Percentiles rank a stretch among this genome's conserved stretches.
Evolutionary conservation across 2,797 vertebrate genomes (phyloP).

Genomic region (Balearica regulorum): DNA sequence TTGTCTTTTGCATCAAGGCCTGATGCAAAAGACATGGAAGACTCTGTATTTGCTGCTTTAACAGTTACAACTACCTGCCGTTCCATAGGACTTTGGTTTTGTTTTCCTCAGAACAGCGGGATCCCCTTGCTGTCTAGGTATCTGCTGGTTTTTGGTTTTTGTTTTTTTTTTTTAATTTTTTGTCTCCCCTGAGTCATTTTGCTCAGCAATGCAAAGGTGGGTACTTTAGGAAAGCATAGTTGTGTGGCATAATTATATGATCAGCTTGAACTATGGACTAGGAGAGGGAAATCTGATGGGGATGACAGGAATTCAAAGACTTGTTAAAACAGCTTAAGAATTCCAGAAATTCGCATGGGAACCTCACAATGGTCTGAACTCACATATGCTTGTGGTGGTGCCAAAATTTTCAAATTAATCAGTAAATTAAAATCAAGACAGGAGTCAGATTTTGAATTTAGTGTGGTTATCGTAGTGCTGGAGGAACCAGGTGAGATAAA

Average conservation of each 20-base stretch:
- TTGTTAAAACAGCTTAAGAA: constrained; percentile 17
- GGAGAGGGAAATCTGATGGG: background rate
- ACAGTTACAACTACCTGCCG: background rate
- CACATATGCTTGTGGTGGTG: background rate
- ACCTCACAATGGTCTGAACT: background rate
- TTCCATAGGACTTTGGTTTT: background rate
- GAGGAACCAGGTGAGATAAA: background rate
- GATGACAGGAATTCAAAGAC: constrained; percentile 15
- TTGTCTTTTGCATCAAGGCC: background rate
- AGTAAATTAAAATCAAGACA: constrained; percentile 38
- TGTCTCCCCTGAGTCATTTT: background rate
- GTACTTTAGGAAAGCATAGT: background rate
- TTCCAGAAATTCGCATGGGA: constrained; percentile 33
- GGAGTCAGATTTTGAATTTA: background rate
- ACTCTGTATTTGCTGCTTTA: background rate
- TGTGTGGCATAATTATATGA: background rate
- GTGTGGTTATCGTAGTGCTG: background rate
- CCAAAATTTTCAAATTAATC: constrained; percentile 15
- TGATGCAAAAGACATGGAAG: background rate
- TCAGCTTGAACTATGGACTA: background rate
- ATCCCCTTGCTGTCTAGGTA: background rate
- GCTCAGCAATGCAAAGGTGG: background rate
- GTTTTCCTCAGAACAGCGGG: background rate
- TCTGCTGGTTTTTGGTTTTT: background rate
- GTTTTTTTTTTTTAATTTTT: background rate